Evolutionary conservation across 1,140 invertebrate genomes (phyloP).

Genomic region (Propsilocerus akamusi): DNA sequence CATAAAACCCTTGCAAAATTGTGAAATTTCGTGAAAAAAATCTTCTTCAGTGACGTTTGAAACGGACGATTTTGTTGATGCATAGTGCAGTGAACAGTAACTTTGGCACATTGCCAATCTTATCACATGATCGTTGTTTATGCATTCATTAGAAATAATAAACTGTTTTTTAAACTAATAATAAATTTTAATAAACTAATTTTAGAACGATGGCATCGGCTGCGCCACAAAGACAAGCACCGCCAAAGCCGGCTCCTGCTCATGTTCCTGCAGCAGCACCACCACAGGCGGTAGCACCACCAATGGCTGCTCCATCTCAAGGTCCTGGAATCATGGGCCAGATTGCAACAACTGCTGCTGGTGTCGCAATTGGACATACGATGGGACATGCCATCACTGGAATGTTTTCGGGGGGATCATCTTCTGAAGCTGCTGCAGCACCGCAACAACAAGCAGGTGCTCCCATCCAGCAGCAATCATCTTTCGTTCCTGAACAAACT

Average conservation of each 20-base stretch:
- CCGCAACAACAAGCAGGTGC: conserved; percentile 22
- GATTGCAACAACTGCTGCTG: conserved; percentile 82
- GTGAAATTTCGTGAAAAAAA: too few species aligned
- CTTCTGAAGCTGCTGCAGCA: conserved; percentile 32
- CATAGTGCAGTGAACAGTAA: too few species aligned
- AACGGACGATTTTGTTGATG: too few species aligned
- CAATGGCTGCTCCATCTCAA: conserved; percentile 40
- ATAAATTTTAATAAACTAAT: not conserved
- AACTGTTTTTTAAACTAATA: not conserved
- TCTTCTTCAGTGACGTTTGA: too few species aligned
- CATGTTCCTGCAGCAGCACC: conserved; percentile 30
- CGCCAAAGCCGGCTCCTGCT: conserved; percentile 24
- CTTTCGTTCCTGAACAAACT: conserved; percentile 20
- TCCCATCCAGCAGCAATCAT: conserved; percentile 13
- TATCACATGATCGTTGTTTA: not conserved
- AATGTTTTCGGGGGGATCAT: conserved; percentile 54
- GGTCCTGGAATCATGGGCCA: conserved; percentile 53
- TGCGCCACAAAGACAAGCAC: conserved; percentile 16
- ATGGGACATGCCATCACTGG: conserved; percentile 71
- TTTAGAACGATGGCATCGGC: not conserved
- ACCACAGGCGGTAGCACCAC: conserved; percentile 25
- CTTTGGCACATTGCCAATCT: not conserved
- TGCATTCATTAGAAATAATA: not conserved
- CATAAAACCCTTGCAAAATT: too few species aligned
- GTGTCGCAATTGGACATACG: conserved; percentile 74